These are phyloP conservation scores for Vulpes ferrilata DNA, from an alignment of 2,113 vertebrate genomes.

Conservation along the genomic window DNA sequence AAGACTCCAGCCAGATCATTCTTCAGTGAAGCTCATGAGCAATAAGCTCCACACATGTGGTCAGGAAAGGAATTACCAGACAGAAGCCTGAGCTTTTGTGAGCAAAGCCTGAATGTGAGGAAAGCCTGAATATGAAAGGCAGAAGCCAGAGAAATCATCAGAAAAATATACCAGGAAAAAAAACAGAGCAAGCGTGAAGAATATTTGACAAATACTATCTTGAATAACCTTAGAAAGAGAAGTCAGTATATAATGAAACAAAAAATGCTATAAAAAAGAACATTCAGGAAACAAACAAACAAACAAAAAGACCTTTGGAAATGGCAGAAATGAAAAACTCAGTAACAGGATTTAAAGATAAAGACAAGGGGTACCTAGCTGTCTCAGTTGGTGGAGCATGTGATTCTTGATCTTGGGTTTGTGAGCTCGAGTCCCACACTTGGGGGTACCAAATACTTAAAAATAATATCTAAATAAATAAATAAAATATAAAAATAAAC, in stretches of 20 bases:
- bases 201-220: background rate
- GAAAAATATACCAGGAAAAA: background rate
- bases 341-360: background rate
- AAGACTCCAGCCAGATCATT: background rate
- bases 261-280: background rate
- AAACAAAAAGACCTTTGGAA: conserved; percentile 1
- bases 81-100: too few species aligned
- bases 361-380: background rate
- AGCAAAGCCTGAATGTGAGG: background rate
- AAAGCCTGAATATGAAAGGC: background rate
- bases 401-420: background rate
- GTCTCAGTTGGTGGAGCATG: background rate
- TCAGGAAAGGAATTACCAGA: background rate
- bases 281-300: conserved; percentile 1
- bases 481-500: conserved; percentile 16
- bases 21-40: background rate
- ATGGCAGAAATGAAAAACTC: conserved; percentile 31
- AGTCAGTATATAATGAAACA: background rate
- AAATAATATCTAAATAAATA: background rate
- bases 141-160: background rate
- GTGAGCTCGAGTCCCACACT: background rate
- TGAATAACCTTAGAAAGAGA: background rate
- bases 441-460: background rate
- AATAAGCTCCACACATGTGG: background rate
- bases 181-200: background rate